Evolutionary conservation across 2,797 vertebrate species (phyloP).

Genomic region (Propithecus deckenii): DNA sequence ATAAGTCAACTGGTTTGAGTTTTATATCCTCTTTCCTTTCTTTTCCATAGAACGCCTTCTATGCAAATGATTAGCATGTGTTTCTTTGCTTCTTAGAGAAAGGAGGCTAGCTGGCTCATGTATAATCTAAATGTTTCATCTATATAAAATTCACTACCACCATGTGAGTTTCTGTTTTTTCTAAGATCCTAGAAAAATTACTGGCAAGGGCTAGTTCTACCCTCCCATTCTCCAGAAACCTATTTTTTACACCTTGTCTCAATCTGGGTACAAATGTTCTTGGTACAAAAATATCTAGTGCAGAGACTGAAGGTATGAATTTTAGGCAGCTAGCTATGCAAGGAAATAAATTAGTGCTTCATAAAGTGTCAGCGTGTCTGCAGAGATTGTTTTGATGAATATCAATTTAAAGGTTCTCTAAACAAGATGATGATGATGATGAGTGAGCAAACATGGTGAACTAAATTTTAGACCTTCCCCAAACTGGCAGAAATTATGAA

Average conservation of each 20-base stretch:
- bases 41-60: not conserved
- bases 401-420: not conserved
- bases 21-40: not conserved
- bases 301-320: not conserved
- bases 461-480: not conserved
- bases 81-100: slow-evolving; percentile 39
- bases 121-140: slow-evolving; percentile 41
- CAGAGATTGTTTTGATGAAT: not conserved
- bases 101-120: not conserved
- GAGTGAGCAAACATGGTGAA: not conserved
- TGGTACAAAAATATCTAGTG: not conserved
- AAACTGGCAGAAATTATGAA: slow-evolving; percentile 3
- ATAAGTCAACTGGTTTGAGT: not conserved
- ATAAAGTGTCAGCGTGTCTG: not conserved
- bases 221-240: slow-evolving; percentile 9
- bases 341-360: not conserved
- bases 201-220: not conserved
- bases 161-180: slow-evolving; percentile 22
- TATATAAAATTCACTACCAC: slow-evolving; percentile 10
- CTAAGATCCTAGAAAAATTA: slow-evolving; percentile 36
- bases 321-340: not conserved
- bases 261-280: slow-evolving; percentile 17
- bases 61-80: not conserved
- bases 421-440: not conserved
- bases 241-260: slow-evolving; percentile 39